Conservation (phyloP, 1,140 invertebrate species). For the Lepidostoma basale region DNA sequence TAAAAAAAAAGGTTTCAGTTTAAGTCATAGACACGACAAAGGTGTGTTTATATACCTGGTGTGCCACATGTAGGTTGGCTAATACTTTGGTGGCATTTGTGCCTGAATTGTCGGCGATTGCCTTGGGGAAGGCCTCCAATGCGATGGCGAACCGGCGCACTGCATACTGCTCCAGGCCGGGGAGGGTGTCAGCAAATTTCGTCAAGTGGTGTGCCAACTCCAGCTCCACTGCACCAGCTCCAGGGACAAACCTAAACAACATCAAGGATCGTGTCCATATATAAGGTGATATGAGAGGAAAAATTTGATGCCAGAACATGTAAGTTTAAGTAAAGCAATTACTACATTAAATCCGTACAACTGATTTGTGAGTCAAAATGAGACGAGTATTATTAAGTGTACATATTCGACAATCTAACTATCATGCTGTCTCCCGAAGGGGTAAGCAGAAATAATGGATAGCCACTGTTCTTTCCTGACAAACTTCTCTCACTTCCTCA, state of each 20-base stretch:
- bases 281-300: too few relatives aligned
- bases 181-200: constrained; percentile 86
- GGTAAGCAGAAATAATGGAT: too few relatives aligned
- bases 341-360: too few relatives aligned
- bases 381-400: too few relatives aligned
- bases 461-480: too few relatives aligned
- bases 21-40: constrained; percentile 1
- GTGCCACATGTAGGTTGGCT: constrained; percentile 90
- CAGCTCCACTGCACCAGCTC: constrained; percentile 94
- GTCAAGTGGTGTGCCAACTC: constrained; percentile 88
- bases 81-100: constrained; percentile 85
- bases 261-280: too few relatives aligned
- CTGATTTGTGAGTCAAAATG: too few relatives aligned
- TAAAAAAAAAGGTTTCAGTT: neutral
- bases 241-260: constrained; percentile 77
- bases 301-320: too few relatives aligned
- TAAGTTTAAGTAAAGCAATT: too few relatives aligned
- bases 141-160: constrained; percentile 94
- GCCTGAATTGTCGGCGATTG: constrained; percentile 94
- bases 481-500: too few relatives aligned
- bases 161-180: constrained; percentile 96
- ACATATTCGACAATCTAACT: too few relatives aligned
- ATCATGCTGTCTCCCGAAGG: too few relatives aligned
- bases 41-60: constrained; percentile 72
- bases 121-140: constrained; percentile 89